A percentile compares a stretch with the other conserved stretches of the same genome.
These are phyloP conservation scores for Potamarius usumacintae DNA, from an alignment of 2,113 vertebrate species.

Conservation along the genomic window DNA sequence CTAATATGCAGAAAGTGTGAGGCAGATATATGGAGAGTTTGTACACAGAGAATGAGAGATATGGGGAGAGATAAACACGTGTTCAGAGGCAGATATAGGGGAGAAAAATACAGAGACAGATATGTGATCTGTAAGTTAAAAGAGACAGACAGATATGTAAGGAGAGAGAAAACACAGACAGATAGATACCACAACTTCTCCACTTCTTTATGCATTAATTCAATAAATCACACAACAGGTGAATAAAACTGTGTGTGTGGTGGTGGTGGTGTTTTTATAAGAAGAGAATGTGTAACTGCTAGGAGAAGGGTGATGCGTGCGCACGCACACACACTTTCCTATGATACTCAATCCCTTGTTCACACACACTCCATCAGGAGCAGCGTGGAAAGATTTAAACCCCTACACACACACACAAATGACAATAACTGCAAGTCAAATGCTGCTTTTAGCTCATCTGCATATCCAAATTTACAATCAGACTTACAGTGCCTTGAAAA, in stretches of 20 bases:
- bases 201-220: no score
- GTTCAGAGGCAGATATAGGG: no score
- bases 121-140: no score
- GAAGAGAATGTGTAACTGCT: background rate
- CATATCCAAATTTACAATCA: conserved; percentile 42
- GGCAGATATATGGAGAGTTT: no score
- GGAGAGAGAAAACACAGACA: background rate
- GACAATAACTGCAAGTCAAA: conserved; percentile 36
- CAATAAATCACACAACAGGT: no score
- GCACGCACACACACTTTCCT: background rate
- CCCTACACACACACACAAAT: background rate
- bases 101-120: no score
- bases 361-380: conserved; percentile 12
- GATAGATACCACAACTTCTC: no score
- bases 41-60: no score
- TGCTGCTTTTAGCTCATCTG: conserved; percentile 49
- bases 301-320: background rate
- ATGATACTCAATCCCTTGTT: conserved; percentile 19
- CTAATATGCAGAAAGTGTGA: no score
- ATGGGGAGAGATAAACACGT: no score
- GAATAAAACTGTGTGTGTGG: background rate
- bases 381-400: background rate
- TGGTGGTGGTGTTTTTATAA: background rate
- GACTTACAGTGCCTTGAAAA: no score
- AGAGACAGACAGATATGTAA: no score